Evolutionary conservation across 2,888 invertebrate species (phyloP).

Genomic region (Electrophaes corylata): DNA sequence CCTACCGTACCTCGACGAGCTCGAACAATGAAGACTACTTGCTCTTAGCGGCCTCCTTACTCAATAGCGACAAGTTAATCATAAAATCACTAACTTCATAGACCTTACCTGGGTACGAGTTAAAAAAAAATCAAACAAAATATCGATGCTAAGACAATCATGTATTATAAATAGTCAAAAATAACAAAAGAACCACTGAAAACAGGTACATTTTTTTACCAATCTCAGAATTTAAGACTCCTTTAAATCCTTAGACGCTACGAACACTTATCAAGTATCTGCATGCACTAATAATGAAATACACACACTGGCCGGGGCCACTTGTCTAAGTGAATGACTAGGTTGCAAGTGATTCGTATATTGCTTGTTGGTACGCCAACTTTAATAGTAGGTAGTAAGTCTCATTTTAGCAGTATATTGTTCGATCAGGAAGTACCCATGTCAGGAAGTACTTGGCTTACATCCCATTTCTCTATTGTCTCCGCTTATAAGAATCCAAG

Average conservation of each 20-base stretch:
- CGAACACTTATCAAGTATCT: constrained; percentile 80
- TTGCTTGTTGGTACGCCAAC: constrained; percentile 36
- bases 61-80: too few species aligned
- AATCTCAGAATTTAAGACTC: constrained; percentile 80
- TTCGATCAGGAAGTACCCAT: constrained; percentile 41
- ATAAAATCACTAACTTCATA: neutral
- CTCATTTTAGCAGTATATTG: constrained; percentile 48
- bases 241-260: constrained; percentile 81
- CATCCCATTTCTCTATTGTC: constrained; percentile 25
- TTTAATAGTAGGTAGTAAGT: constrained; percentile 34
- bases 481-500: constrained; percentile 51
- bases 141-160: constrained; percentile 82
- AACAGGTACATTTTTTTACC: constrained; percentile 82
- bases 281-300: constrained; percentile 79
- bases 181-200: constrained; percentile 83
- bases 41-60: too few species aligned
- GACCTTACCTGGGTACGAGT: neutral
- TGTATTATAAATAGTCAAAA: constrained; percentile 85
- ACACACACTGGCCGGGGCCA: constrained; percentile 56
- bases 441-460: constrained; percentile 13
- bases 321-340: constrained; percentile 82
- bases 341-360: constrained; percentile 75
- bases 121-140: constrained; percentile 58
- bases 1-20: too few species aligned
- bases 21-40: too few species aligned